phyloP scores from a whole-genome alignment of 2,888 invertebrate species.

The Drosophila stalkeri region DNA sequence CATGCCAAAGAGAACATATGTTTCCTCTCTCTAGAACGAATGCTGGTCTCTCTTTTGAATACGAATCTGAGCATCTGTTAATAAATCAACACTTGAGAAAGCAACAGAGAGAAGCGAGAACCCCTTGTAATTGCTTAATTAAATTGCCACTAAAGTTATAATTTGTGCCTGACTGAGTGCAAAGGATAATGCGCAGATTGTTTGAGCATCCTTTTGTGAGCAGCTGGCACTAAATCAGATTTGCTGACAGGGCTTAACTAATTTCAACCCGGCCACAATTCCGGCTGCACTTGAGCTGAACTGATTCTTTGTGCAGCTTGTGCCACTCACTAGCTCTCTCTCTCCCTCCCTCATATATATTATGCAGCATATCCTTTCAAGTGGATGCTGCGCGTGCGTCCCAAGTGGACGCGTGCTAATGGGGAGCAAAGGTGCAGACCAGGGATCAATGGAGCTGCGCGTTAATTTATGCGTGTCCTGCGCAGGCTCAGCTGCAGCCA shows the following conservation, averaged over 20 bases:
- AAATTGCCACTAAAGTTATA: conserved; percentile 78
- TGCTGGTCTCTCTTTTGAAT: neutral
- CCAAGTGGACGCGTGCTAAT: conserved; percentile 83
- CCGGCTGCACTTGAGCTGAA: conserved; percentile 64
- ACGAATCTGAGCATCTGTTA: conserved; percentile 28
- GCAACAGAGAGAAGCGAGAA: conserved; percentile 13
- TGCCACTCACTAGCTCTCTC: neutral
- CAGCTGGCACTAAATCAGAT: conserved; percentile 83
- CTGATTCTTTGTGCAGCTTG: conserved; percentile 66
- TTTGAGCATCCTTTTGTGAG: conserved; percentile 40
- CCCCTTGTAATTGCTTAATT: conserved; percentile 77
- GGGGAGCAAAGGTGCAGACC: conserved; percentile 77
- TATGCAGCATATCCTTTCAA: conserved; percentile 37
- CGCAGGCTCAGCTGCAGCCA: conserved; percentile 70
- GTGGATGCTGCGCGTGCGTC: conserved; percentile 55
- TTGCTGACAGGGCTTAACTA: conserved; percentile 82
- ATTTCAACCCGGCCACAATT: conserved; percentile 76
- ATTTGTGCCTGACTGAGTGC: conserved; percentile 50
- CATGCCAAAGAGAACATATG: conserved; percentile 13
- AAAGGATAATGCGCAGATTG: conserved; percentile 13
- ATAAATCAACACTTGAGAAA: conserved; percentile 66
- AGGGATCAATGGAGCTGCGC: conserved; percentile 26
- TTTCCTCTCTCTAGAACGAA: neutral
- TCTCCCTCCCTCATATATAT: neutral
- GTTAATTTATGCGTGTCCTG: conserved; percentile 76